Base-by-base conservation (phyloP, 2,797 vertebrate genomes). In the Apogon talboti region DNA sequence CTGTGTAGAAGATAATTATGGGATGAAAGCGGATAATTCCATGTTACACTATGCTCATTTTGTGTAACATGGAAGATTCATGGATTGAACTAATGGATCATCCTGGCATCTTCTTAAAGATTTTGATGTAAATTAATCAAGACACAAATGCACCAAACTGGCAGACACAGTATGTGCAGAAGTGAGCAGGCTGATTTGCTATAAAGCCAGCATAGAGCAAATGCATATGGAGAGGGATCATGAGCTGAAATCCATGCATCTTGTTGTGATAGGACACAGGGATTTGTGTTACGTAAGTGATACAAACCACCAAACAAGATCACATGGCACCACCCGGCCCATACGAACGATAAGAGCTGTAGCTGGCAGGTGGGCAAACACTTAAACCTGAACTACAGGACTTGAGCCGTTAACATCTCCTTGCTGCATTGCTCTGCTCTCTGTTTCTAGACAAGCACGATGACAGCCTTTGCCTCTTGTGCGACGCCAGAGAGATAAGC, bases 1-100 rank as follows among this genome's bases (percentile, higher is more conserved):
- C 85, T 75, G 61, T 71, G 82, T 88, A 86, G 70, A 68, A 81
- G 78, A 49, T 86, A 83, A 90, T 89, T 90, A 89, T 69, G 49
- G 79, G 74, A 48, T 78, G 79, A 71, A 43, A n/a, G 64, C 14
- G 11, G 79, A 66, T 88, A 79, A 80, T 78, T 63, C 74, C 41
- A 28, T 66, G 82, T 71, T 57, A 71, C 43, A n/a, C 61, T 37
- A 40, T 48, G 38, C 76, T 74, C 47, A 43, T 18, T 1, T 49
- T 59, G 37, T 57, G 43, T 78, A 74, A 78, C 40, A 41, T 73
- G 51, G 15, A 69, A 62, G 24, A 51, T 46, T 41, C 48, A 49
- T 40, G 35, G 48, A 67, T 18, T 40, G 37, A 70, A 50, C 58
- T 45, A 54, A 24, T 1, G 18, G 47, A 40, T 70, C 64, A 45